Evolutionary conservation across 2,888 invertebrate species (phyloP).

Genomic region (Phyto melanocephala): DNA sequence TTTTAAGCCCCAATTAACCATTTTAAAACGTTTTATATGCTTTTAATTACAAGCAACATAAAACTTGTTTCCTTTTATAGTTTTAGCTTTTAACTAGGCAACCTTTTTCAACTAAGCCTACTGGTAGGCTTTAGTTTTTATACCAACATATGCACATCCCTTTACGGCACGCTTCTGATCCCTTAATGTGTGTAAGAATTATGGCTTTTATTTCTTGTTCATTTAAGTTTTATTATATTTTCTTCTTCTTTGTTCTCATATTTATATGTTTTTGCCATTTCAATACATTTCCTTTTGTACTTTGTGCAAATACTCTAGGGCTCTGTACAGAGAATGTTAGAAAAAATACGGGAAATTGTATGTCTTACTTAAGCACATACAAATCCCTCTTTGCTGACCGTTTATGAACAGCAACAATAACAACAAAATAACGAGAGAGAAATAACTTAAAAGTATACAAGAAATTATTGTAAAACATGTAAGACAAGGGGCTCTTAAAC

Average conservation of each 20-base stretch:
- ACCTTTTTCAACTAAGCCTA: neutral
- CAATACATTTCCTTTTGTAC: neutral
- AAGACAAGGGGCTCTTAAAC: neutral
- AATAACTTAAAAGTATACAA: neutral
- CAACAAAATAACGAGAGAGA: neutral
- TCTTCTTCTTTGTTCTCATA: neutral
- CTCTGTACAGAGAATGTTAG: neutral
- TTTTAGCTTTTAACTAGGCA: neutral
- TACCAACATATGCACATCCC: neutral
- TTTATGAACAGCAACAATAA: conserved; percentile 5
- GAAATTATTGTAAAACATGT: conserved; percentile 21
- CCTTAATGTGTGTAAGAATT: conserved; percentile 13
- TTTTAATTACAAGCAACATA: too few relatives aligned
- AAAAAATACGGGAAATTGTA: neutral
- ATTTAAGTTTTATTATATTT: conserved; percentile 18
- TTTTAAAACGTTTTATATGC: too few relatives aligned
- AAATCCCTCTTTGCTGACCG: conserved; percentile 47
- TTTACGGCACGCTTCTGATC: neutral
- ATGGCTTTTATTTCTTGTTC: conserved; percentile 12
- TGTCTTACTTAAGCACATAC: neutral
- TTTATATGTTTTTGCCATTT: neutral
- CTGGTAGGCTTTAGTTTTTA: neutral
- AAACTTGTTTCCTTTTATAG: too few relatives aligned
- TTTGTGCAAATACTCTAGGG: conserved; percentile 5
- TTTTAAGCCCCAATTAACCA: neutral